Conservation (phyloP, 2,888 invertebrate genomes). For the Eudasyphora cyanicolor region DNA sequence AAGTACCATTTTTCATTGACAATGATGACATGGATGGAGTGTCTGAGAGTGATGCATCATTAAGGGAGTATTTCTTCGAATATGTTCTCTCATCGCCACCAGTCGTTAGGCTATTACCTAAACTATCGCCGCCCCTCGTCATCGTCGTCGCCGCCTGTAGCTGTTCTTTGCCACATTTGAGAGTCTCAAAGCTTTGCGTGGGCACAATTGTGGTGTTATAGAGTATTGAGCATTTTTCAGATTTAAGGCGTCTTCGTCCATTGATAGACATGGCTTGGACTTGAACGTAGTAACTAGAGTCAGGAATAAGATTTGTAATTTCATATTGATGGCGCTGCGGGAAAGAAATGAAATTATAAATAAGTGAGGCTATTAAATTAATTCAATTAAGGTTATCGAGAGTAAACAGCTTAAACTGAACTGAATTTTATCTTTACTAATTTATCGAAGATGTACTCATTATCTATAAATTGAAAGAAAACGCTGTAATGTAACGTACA, state of each 20-base stretch:
- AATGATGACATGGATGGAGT: constrained; percentile 22
- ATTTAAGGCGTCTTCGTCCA: constrained; percentile 85
- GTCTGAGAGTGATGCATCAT: constrained; percentile 31
- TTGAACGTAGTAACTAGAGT: constrained; percentile 89
- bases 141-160: no score
- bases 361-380: no score
- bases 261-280: constrained; percentile 88
- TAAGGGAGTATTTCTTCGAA: constrained; percentile 49
- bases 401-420: constrained; percentile 61
- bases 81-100: constrained; percentile 50
- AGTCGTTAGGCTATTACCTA: no score
- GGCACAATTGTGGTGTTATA: constrained; percentile 84
- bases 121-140: constrained; percentile 50
- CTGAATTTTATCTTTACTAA: background rate
- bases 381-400: no score
- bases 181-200: constrained; percentile 63
- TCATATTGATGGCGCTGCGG: constrained; percentile 83
- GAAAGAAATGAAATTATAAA: no score
- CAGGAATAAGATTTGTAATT: constrained; percentile 84
- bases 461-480: no score
- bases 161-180: constrained; percentile 69
- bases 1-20: constrained; percentile 15
- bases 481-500: no score
- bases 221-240: constrained; percentile 86
- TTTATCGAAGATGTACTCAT: no score